Evolutionary conservation across 2,888 invertebrate genomes (phyloP).

Genomic region (Eledone cirrhosa): DNA sequence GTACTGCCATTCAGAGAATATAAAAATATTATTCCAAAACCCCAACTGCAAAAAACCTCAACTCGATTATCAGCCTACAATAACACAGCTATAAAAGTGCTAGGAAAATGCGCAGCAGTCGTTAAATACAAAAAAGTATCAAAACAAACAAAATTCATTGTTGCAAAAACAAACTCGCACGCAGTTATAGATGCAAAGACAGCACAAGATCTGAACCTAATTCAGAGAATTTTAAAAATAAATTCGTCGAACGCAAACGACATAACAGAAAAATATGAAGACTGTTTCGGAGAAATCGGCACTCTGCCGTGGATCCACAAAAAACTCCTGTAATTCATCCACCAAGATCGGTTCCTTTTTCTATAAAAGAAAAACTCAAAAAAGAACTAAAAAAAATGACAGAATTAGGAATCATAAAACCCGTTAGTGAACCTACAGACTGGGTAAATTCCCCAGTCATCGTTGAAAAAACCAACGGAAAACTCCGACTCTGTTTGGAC

Average conservation of each 20-base stretch:
- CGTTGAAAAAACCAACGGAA: not conserved
- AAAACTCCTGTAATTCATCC: not conserved
- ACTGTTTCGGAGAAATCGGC: constrained; percentile 8
- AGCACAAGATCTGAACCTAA: not conserved
- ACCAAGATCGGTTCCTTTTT: not conserved
- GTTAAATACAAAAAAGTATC: no score
- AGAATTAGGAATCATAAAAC: constrained; percentile 3
- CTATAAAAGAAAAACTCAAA: constrained; percentile 3
- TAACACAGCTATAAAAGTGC: no score
- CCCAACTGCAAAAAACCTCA: not conserved
- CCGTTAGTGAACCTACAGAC: no score
- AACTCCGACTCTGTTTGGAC: constrained; percentile 17
- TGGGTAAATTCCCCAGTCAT: not conserved
- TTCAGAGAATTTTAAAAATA: constrained; percentile 8
- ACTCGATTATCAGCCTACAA: no score
- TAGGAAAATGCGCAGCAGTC: no score
- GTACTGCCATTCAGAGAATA: constrained; percentile 1
- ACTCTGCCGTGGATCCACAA: not conserved
- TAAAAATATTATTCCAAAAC: not conserved
- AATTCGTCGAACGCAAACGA: not conserved
- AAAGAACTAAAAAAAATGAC: not conserved
- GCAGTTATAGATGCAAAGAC: no score
- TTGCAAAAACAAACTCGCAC: no score
- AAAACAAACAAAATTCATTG: no score
- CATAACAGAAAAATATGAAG: not conserved